Base-by-base conservation (phyloP, 2,888 invertebrate species). In the Pilophorus perplexus region DNA sequence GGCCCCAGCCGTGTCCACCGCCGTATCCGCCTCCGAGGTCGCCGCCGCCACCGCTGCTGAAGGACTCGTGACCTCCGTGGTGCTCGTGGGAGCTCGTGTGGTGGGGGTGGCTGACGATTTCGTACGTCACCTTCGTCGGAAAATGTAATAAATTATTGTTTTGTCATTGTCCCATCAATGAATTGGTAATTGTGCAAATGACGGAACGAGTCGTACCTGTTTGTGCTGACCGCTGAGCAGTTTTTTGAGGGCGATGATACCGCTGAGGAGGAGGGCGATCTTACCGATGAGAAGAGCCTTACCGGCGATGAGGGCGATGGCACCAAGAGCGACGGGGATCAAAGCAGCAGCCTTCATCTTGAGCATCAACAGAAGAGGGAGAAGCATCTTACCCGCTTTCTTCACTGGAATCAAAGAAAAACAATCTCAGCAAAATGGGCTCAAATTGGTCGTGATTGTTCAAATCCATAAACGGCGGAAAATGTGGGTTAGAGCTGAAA, bases 121-220 rank as follows among this genome's bases (percentile, higher is more conserved):
- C 91, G 75, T 91, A 91, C 3, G 91, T 91, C 71, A 91, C 91
- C 75, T 90, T n/a, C n/a, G n/a, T n/a, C n/a, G n/a, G n/a, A n/a
- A n/a, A 90, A 75, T 42, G 42, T n/a, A 10, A 10, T n/a, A 33
- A 90, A n/a, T n/a, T n/a, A n/a, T n/a, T n/a, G n/a, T n/a, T n/a
- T n/a, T n/a, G n/a, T n/a, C n/a, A n/a, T n/a, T n/a, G n/a, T n/a
- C 8, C 8, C 8, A 12, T 33, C 33, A 33, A 33, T 6, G 10
- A 33, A 33, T 6, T 6, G 33, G 10, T 10, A 12, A 33, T 12
- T 33, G 33, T 33, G 33, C 8, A 33, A 33, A 33, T 42, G 4
- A n/a, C 42, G n/a, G 5, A 42, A n/a, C n/a, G n/a, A n/a, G n/a
- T n/a, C n/a, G n/a, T n/a, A n/a, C n/a, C n/a, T n/a, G n/a, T 27